phyloP scores from a whole-genome alignment of 1,140 invertebrate species.

The Temnothorax curvispinosus region DNA sequence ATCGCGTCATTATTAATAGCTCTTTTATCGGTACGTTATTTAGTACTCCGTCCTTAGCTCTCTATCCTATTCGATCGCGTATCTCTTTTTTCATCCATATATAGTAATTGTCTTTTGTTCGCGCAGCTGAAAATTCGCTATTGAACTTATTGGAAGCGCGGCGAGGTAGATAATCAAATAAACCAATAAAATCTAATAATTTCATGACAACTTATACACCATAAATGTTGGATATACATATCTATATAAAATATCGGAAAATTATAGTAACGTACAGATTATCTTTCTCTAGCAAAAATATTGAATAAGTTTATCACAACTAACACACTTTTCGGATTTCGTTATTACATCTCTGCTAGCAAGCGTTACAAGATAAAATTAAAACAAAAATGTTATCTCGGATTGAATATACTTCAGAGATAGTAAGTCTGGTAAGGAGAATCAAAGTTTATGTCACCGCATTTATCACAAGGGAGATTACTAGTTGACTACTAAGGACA shows the following conservation, averaged over 20 bases:
- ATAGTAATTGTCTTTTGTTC: constrained; percentile 44
- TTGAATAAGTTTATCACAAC: neutral
- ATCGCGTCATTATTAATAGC: constrained; percentile 58
- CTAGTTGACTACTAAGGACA: neutral
- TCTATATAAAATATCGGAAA: neutral
- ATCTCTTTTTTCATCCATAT: neutral
- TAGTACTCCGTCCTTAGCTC: constrained; percentile 33
- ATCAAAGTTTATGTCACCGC: constrained; percentile 17
- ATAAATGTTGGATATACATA: neutral
- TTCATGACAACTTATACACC: neutral
- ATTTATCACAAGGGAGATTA: constrained; percentile 16
- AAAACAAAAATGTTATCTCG: neutral
- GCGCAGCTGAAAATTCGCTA: constrained; percentile 18
- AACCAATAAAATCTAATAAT: constrained; percentile 28
- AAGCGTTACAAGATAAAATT: neutral
- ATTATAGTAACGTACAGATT: neutral
- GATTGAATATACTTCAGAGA: constrained; percentile 26
- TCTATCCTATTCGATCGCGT: constrained; percentile 26
- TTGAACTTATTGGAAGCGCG: constrained; percentile 19
- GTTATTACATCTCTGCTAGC: neutral
- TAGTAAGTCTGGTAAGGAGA: constrained; percentile 3
- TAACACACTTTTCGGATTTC: neutral
- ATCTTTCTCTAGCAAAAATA: neutral
- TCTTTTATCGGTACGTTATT: constrained; percentile 51
- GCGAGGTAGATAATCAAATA: neutral